phyloP scores from a whole-genome alignment of 2,113 vertebrate species.

The Dicerorhinus sumatrensis region DNA sequence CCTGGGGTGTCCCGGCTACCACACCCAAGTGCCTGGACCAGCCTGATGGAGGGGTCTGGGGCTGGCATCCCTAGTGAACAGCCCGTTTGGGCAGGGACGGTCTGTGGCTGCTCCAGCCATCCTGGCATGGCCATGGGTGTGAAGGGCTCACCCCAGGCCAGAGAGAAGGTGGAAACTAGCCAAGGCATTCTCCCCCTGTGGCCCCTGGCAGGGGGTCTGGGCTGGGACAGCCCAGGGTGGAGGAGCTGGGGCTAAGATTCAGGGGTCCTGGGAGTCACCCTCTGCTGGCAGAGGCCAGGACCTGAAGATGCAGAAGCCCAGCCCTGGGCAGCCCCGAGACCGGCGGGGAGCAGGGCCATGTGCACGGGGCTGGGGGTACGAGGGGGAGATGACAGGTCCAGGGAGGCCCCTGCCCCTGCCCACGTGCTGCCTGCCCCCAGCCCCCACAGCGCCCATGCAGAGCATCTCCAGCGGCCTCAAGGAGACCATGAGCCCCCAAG shows the following conservation, averaged over 20 bases:
- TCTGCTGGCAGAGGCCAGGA: neutral
- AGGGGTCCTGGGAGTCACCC: neutral
- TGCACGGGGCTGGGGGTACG: accelerated
- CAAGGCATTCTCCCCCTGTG: accelerated
- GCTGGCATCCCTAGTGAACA: neutral
- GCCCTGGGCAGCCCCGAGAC: neutral
- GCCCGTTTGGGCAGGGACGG: neutral
- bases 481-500: conserved; percentile 97
- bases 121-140: neutral
- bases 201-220: neutral
- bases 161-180: neutral
- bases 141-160: neutral
- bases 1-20: neutral
- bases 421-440: conserved; percentile 63
- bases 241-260: neutral
- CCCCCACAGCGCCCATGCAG: conserved; percentile 95
- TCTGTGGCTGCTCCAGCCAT: neutral
- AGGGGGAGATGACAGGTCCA: accelerated
- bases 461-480: conserved; percentile 99
- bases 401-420: accelerated
- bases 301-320: neutral
- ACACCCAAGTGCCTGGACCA: neutral
- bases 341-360: neutral
- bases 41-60: no score
- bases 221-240: neutral